Evolutionary conservation across 2,113 vertebrate genomes (phyloP), one percentile per base, ranked within the genome.

Genomic region (Dissostichus mawsoni): DNA sequence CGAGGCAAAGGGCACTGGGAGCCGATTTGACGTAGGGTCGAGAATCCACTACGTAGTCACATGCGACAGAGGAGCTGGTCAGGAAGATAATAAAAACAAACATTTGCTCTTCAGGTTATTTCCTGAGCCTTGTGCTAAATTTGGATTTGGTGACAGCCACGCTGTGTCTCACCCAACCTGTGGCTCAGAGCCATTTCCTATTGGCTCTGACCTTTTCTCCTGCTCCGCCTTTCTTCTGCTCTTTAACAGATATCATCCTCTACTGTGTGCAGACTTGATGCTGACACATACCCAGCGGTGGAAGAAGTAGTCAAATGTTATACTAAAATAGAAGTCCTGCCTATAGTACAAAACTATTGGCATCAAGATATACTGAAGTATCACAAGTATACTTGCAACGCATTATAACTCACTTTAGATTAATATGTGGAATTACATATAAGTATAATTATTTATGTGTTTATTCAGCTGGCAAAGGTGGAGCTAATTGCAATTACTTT

Each of bases 141-240:
- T 89, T 91, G 71, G 89, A 57, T 4, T 29, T 56, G 51, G 63
- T 75, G 76, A 87, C 86, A 85, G 72, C 66, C 47, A 71, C 70
- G 48, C 44, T 55, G 47, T 12, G 67, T 78, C 77, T 59, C 71
- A 33, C 68, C 74, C 50, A 82, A 85, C 62, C 79, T 69, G 65
- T 87, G 84, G 77, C 90, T 87, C 64, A 33, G 71, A 82, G 91
- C 78, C 80, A 80, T 90, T 92, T 93, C 90, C 88, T 88, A 78
- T 90, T 78, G 66, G 57, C 70, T 76, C 63, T 93, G 89, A 92
- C 90, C 89, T 91, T 94, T 87, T 77, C 78, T 67, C 9, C 58
- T 68, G 59, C 69, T 72, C 20, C 5, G 13, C 13, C 56, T 10
- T 47, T 45, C 67, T 25, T 77, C 71, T 69, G 36, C 51, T 57